A percentile compares a stretch with the other conserved stretches of the same genome.
phyloP scores from a whole-genome alignment of 2,113 vertebrate species.

The Turdus rufiventris region DNA sequence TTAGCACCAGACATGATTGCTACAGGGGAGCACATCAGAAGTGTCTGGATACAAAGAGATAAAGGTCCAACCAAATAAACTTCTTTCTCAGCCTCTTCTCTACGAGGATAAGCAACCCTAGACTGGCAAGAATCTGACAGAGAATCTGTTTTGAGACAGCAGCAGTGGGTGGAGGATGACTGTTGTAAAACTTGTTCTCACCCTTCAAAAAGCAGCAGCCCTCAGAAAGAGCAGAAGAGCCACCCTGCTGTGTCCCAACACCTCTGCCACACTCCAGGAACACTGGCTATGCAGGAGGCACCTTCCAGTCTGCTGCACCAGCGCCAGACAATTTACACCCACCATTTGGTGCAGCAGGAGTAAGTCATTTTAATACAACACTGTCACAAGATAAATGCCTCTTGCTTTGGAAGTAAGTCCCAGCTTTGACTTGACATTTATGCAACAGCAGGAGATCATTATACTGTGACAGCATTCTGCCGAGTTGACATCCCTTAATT shows the following conservation, averaged over 20 bases:
- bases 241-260: background rate
- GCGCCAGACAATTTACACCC: slow-evolving; percentile 50
- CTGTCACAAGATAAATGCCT: slow-evolving; percentile 60
- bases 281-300: background rate
- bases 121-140: background rate
- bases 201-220: background rate
- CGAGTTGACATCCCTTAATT: slow-evolving; percentile 60
- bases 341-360: slow-evolving; percentile 52
- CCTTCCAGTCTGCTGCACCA: slow-evolving; percentile 56
- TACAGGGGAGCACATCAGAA: background rate
- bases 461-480: slow-evolving; percentile 55
- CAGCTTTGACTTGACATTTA: slow-evolving; percentile 57
- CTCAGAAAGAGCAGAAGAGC: background rate
- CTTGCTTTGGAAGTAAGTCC: slow-evolving; percentile 46
- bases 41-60: background rate
- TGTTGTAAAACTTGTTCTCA: background rate
- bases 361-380: slow-evolving; percentile 55
- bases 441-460: slow-evolving; percentile 67
- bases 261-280: background rate
- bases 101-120: background rate
- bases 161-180: background rate
- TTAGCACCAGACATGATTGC: background rate
- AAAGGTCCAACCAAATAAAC: background rate
- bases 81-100: background rate
- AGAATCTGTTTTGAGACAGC: background rate